phyloP scores from a whole-genome alignment of 2,113 vertebrate species.

The Rhinopomastus cyanomelas region DNA sequence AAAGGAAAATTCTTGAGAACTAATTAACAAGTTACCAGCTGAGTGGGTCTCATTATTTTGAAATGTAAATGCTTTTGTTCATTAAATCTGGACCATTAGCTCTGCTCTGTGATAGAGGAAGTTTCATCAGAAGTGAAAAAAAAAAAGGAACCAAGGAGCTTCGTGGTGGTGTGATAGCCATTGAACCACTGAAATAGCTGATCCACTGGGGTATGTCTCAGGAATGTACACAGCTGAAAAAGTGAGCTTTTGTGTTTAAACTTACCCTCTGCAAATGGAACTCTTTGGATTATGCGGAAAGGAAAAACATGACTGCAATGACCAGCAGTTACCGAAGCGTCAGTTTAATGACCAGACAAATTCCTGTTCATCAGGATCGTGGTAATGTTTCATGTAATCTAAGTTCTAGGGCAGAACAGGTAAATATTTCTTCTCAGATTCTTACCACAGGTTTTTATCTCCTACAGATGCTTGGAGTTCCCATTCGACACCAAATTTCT shows the following conservation, averaged over 20 bases:
- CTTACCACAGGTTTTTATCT: neutral
- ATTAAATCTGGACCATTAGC: slow-evolving; percentile 36
- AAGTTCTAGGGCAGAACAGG: neutral
- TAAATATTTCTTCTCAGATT: neutral
- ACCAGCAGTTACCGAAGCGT: neutral
- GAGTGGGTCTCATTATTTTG: slow-evolving; percentile 41
- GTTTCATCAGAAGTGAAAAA: slow-evolving; percentile 25
- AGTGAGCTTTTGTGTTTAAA: neutral
- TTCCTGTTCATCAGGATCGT: neutral
- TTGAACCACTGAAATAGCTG: neutral
- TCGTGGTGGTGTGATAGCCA: neutral
- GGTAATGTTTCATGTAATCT: neutral
- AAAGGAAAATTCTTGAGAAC: neutral
- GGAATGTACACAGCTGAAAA: neutral
- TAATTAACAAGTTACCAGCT: slow-evolving; percentile 36
- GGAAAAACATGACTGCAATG: neutral
- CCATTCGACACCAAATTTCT: neutral
- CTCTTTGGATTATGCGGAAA: neutral
- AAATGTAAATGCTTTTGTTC: slow-evolving; percentile 53
- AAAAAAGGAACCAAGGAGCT: neutral
- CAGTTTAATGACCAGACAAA: neutral
- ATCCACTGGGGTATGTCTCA: neutral
- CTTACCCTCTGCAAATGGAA: neutral
- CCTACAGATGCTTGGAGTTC: neutral
- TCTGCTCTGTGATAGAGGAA: slow-evolving; percentile 3